Base-by-base conservation (phyloP, 2,797 vertebrate genomes). In the Brotula barbata region DNA sequence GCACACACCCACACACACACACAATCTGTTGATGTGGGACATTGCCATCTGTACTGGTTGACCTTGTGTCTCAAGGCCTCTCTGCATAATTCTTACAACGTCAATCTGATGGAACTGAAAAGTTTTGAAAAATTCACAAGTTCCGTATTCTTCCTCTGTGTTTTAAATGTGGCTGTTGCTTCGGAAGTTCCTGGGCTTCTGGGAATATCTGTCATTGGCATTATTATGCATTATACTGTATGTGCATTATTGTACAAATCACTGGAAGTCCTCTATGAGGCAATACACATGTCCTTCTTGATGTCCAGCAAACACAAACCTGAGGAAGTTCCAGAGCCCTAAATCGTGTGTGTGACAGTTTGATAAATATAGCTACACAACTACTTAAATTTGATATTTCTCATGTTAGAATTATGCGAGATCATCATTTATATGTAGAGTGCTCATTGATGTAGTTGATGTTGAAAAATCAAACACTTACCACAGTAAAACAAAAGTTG, bases 231-330 rank as follows among this genome's bases (percentile, higher is more conserved):
- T n/a, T n/a, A n/a, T n/a, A n/a, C n/a, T n/a, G 12, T 13, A 23
- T 51, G 36, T 20, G 13, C 21, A 20, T 2, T 3, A 7, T 6
- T 76, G 37, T 22, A 5, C 46, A 63, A 70, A 83, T 59, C 22
- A 19, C 0, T 44, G 71, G 64, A 16, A 73, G 28, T 75, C 82
- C 78, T 73, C 58, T 84, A 20, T 84, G 78, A 71, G 57, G 83
- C 64, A 87, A 87, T 51, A 15, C 1, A 14, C 7, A 41, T 13
- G 19, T 47, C 46, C n/a, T 20, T 12, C 7, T 46, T 28, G 14
- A 58, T 31, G 14, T 33, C 37, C 28, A 39, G 34, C 47, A 49
- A 67, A 21, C 2, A 17, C 64, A 73, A 60, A 70, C 77, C 28
- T 19, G 39, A 67, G 85, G 82, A 86, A 87, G 19, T 82, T 20